phyloP scores from a whole-genome alignment of 1,140 invertebrate species.

The Drosophila bocqueti region DNA sequence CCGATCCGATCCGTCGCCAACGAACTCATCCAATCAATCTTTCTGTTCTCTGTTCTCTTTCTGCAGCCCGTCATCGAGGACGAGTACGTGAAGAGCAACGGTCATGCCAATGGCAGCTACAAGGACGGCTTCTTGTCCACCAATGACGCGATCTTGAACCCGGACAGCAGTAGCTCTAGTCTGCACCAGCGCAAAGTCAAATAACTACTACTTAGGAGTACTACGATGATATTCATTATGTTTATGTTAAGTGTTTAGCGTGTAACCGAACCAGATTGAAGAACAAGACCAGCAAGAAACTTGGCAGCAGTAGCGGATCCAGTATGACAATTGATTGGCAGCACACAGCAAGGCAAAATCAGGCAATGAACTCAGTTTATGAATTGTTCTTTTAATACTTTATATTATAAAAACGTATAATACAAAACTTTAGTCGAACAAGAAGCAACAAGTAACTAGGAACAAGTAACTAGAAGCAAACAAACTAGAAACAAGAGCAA shows the following conservation, averaged over 20 bases:
- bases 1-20: background rate
- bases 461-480: background rate
- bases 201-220: constrained; percentile 80
- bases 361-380: constrained; percentile 35
- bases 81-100: constrained; percentile 68
- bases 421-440: constrained; percentile 26
- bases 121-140: constrained; percentile 68
- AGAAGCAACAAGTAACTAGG: background rate
- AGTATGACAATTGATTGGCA: constrained; percentile 51
- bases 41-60: constrained; percentile 6
- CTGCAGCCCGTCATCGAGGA: constrained; percentile 86
- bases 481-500: constrained; percentile 7
- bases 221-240: constrained; percentile 82
- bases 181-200: constrained; percentile 85
- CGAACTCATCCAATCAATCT: constrained; percentile 4
- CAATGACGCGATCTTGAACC: constrained; percentile 81
- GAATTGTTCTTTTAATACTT: constrained; percentile 61
- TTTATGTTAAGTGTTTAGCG: constrained; percentile 75
- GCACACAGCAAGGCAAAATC: constrained; percentile 20
- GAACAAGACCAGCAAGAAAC: constrained; percentile 41
- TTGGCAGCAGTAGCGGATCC: constrained; percentile 31
- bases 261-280: constrained; percentile 56
- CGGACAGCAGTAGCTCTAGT: constrained; percentile 85
- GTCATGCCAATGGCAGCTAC: constrained; percentile 57
- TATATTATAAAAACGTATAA: constrained; percentile 42